A percentile compares a stretch with the other conserved stretches of the same genome.
These are phyloP conservation scores for Porites rus DNA, from an alignment of 92 coral and sea anemone genomes.

Conservation along the genomic window DNA sequence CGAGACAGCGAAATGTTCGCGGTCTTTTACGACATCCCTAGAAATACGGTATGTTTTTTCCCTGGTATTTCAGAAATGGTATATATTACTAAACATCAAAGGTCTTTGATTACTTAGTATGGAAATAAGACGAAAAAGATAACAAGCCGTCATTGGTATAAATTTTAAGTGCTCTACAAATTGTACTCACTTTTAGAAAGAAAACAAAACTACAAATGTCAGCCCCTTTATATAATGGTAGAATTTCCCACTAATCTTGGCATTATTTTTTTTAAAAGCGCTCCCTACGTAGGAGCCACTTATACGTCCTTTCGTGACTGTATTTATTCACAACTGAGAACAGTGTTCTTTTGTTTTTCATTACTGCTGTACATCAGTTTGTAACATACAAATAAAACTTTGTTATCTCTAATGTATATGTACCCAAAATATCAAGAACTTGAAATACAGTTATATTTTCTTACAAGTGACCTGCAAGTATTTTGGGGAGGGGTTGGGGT, in stretches of 20 bases:
- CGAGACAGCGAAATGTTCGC: background rate
- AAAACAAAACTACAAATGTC: background rate
- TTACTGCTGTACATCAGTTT: constrained; percentile 39
- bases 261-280: background rate
- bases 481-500: background rate
- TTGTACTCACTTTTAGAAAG: background rate
- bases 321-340: constrained; percentile 55
- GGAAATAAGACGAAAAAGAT: background rate
- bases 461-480: constrained; percentile 1
- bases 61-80: background rate
- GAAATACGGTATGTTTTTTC: background rate
- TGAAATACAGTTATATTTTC: constrained; percentile 53
- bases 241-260: background rate
- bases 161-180: too few relatives aligned
- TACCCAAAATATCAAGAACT: constrained; percentile 45
- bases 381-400: constrained; percentile 36
- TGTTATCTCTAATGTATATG: constrained; percentile 44
- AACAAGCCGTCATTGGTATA: background rate
- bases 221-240: background rate
- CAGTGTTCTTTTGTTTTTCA: constrained; percentile 23
- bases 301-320: background rate
- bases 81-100: too few relatives aligned
- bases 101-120: too few relatives aligned
- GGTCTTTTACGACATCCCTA: too few relatives aligned
- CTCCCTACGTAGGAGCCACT: background rate